phyloP scores from a whole-genome alignment of 2,888 invertebrate genomes.

The Synergus umbraculus region DNA sequence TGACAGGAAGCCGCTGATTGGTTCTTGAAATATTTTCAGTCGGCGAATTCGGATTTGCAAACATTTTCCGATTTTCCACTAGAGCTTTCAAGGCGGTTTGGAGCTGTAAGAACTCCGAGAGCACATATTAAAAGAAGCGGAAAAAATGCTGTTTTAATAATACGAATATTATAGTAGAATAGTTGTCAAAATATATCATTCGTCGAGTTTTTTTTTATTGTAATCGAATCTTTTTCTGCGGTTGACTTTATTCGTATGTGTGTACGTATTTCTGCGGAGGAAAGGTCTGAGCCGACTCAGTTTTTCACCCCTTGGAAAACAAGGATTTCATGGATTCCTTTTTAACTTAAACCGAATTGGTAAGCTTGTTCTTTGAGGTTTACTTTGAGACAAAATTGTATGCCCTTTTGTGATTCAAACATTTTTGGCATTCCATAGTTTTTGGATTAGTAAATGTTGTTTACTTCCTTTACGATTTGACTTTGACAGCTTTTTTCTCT shows the following conservation, averaged over 20 bases:
- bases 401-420: not conserved
- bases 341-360: not conserved
- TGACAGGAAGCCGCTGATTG: no score
- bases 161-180: not conserved
- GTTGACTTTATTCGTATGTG: not conserved
- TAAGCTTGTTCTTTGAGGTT: not conserved
- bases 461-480: slow-evolving; percentile 8
- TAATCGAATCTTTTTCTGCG: not conserved
- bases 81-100: not conserved
- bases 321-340: slow-evolving; percentile 12
- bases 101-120: not conserved
- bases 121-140: not conserved
- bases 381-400: not conserved
- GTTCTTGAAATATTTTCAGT: no score
- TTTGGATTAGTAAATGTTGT: not conserved
- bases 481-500: slow-evolving; percentile 22
- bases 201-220: not conserved
- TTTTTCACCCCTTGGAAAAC: not conserved
- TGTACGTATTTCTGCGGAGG: not conserved
- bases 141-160: not conserved
- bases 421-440: not conserved
- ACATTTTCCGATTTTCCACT: not conserved
- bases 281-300: not conserved
- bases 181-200: not conserved
- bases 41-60: not conserved